Percentiles rank a stretch among this genome's conserved stretches.
These are phyloP conservation scores for Neolamprologus sp. DNA, from an alignment of 2,113 vertebrate genomes.

Conservation along the genomic window DNA sequence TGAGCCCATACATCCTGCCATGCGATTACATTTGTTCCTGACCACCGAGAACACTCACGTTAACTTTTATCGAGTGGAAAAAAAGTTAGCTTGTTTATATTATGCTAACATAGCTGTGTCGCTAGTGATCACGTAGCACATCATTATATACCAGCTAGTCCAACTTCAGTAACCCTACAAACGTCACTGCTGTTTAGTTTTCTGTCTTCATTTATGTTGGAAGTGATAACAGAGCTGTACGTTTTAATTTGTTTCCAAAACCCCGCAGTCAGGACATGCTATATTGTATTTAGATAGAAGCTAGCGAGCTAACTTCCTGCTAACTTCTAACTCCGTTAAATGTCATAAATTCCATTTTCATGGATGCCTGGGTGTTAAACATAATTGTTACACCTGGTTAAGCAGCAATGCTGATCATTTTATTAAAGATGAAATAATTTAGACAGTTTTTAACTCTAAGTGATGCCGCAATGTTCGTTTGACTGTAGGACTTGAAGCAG, in stretches of 20 bases:
- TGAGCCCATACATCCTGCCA: too few relatives aligned
- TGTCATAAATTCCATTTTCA: not conserved
- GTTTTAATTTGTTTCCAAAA: fast-evolving
- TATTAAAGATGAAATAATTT: not conserved
- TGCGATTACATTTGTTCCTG: too few relatives aligned
- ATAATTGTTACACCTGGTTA: not conserved
- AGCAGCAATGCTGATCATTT: not conserved
- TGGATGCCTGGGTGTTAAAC: not conserved
- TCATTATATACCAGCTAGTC: too few relatives aligned
- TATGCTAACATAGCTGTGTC: too few relatives aligned
- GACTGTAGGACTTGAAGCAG: not conserved
- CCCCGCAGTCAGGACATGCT: not conserved
- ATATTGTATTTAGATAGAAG: not conserved
- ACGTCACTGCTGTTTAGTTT: too few relatives aligned
- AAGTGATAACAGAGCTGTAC: too few relatives aligned
- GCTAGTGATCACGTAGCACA: too few relatives aligned
- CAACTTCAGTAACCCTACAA: too few relatives aligned
- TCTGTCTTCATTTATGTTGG: too few relatives aligned
- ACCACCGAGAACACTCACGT: too few relatives aligned
- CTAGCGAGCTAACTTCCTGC: fast-evolving
- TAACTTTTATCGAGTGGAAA: too few relatives aligned
- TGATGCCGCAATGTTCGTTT: fast-evolving
- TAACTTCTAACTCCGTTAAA: not conserved
- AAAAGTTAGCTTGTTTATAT: too few relatives aligned
- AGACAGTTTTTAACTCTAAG: not conserved